Percentiles rank a stretch among this genome's conserved stretches.
Conservation (phyloP, 2,888 invertebrate species). For the Drosophila sordidula region DNA sequence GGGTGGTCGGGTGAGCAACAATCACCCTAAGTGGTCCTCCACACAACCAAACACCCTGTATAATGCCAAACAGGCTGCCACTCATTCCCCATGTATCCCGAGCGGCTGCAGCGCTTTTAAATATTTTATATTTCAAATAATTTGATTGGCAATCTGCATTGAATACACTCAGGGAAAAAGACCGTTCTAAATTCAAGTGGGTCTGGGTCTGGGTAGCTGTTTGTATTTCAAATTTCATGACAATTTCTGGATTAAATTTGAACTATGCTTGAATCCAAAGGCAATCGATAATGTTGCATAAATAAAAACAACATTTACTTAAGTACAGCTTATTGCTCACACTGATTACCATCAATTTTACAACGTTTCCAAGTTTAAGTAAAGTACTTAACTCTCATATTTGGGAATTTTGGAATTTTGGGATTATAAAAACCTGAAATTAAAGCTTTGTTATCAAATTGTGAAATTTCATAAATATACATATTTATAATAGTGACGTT, state of each 20-base stretch:
- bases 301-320: no score
- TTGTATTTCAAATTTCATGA: background rate
- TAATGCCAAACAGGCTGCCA: conserved; percentile 5
- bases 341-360: background rate
- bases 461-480: background rate
- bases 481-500: background rate
- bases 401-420: no score
- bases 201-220: background rate
- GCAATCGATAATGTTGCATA: no score
- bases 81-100: conserved; percentile 17
- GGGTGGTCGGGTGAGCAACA: conserved; percentile 29
- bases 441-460: no score
- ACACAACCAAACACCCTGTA: conserved; percentile 20
- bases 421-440: no score
- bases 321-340: background rate
- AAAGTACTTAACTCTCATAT: no score
- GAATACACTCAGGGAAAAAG: conserved; percentile 4
- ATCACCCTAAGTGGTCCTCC: background rate
- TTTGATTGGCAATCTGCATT: conserved; percentile 72
- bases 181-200: background rate
- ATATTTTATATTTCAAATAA: conserved; percentile 72
- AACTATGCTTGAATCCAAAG: background rate
- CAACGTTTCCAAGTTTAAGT: no score
- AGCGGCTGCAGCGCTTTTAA: conserved; percentile 60
- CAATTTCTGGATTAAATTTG: background rate